Evolutionary conservation across 2,113 vertebrate genomes (phyloP), one percentile per base, ranked within the genome.

Genomic region (Hydropotes inermis): DNA sequence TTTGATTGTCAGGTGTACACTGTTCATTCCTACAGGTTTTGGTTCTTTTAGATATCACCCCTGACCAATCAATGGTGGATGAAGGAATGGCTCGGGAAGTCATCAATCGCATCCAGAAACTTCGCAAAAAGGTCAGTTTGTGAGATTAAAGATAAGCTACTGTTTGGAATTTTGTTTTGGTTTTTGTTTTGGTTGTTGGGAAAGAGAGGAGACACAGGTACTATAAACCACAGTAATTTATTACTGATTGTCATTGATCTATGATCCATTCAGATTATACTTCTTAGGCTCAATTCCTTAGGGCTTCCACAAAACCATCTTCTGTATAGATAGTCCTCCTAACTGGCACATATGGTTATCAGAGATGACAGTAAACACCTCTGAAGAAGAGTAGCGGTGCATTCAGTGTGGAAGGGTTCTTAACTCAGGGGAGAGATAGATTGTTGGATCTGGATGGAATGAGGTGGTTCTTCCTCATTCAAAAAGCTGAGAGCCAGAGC

Each of bases 71-170:
- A 70, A 99, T 99, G 99, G 98, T 99, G 86, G 99, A 99, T 95
- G 99, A 99, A 98, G 99, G 99, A 4, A 99, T 99, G 96, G 99
- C 99, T 83, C 98, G 99, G 57, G 99, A 99, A 86, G 99, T 99
- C 97, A 99, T 99, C 97, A 99, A 99, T 98, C 99, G 99, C 97
- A 99, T 99, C 98, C 99, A 99, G 99, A 99, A 99, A 97, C 99
- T 99, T 90, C 99, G 99, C 60, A 99, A 99, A 98, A 99, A 99
- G 99, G 99, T 99, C 76, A 94, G 96, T 89, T 86, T 86, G 89
- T 96, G 13, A 79, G 28, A 27, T 95, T 28, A 91, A 87, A 70
- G 83, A 45, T 3, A 79, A 79, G 50, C 76, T n/a, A 17, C 54
- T 64, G 7, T 45, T 70, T 5, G 10, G 9, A 7, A 33, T 33